A percentile compares a stretch with the other conserved stretches of the same genome.
These are phyloP conservation scores for Petrocephalus microphthalmus DNA, from an alignment of 2,113 vertebrate species.

Conservation along the genomic window DNA sequence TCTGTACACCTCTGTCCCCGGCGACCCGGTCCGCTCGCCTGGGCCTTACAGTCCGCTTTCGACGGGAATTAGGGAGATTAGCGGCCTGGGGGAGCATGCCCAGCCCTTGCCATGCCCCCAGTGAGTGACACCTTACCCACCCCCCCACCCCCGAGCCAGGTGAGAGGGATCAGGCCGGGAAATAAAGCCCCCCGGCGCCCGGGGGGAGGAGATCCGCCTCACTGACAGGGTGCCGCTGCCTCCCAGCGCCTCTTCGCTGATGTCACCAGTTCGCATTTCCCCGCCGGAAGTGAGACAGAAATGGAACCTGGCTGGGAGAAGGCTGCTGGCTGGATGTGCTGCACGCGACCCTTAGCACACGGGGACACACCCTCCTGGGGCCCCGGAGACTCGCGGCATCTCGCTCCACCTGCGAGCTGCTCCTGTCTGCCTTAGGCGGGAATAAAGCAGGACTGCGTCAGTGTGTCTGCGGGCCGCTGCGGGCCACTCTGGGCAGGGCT, in stretches of 20 bases:
- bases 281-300: not conserved
- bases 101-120: not conserved
- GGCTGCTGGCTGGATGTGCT: not conserved
- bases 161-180: not conserved
- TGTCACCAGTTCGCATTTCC: not conserved
- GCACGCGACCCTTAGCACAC: not conserved
- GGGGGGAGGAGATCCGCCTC: not conserved
- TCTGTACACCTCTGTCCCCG: not conserved
- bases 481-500: not conserved
- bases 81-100: not conserved
- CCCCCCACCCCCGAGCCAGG: not conserved
- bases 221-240: not conserved
- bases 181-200: not conserved
- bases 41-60: constrained; percentile 9
- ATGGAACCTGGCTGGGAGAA: not conserved
- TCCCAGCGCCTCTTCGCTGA: not conserved
- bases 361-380: not conserved
- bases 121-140: not conserved
- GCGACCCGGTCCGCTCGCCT: not conserved
- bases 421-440: not conserved
- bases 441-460: not conserved
- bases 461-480: not conserved
- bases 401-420: too few species aligned
- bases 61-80: constrained; percentile 16
- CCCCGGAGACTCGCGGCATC: too few species aligned